A percentile compares a stretch with the other conserved stretches of the same genome.
Evolutionary conservation across 2,113 vertebrate species (phyloP).

Genomic region (Crotalus horridus): DNA sequence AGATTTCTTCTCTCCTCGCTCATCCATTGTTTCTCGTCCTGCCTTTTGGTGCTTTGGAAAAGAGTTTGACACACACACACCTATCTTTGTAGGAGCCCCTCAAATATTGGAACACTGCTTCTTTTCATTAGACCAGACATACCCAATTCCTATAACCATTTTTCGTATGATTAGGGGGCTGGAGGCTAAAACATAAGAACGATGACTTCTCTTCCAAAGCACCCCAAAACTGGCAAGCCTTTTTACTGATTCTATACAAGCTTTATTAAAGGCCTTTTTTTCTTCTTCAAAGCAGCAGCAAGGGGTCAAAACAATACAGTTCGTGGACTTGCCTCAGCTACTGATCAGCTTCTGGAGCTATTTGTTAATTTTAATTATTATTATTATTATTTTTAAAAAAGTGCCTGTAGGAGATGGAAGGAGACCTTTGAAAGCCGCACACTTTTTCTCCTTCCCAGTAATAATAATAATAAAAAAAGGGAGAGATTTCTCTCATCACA

Average conservation of each 20-base stretch:
- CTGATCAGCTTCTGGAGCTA: slow-evolving; percentile 64
- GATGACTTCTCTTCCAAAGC: neutral
- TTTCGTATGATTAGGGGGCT: neutral
- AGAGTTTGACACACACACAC: too few relatives aligned
- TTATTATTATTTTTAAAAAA: neutral
- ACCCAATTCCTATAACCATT: too few relatives aligned
- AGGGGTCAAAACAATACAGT: slow-evolving; percentile 30
- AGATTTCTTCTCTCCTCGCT: too few relatives aligned
- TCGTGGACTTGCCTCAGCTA: slow-evolving; percentile 49
- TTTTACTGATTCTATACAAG: slow-evolving; percentile 35
- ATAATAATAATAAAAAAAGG: neutral
- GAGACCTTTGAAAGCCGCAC: slow-evolving; percentile 54
- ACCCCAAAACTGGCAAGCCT: neutral
- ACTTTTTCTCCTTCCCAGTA: neutral
- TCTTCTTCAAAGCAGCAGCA: slow-evolving; percentile 57
- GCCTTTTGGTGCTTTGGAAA: too few relatives aligned
- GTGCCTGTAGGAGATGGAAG: slow-evolving; percentile 44
- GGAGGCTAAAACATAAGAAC: too few relatives aligned
- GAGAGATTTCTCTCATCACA: slow-evolving; percentile 58
- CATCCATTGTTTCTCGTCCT: too few relatives aligned
- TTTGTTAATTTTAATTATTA: neutral
- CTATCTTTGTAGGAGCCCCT: too few relatives aligned
- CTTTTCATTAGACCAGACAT: too few relatives aligned
- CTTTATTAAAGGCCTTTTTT: slow-evolving; percentile 61
- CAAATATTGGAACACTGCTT: too few relatives aligned